Conservation (phyloP, 2,888 invertebrate genomes). For the Mythimna impura region DNA sequence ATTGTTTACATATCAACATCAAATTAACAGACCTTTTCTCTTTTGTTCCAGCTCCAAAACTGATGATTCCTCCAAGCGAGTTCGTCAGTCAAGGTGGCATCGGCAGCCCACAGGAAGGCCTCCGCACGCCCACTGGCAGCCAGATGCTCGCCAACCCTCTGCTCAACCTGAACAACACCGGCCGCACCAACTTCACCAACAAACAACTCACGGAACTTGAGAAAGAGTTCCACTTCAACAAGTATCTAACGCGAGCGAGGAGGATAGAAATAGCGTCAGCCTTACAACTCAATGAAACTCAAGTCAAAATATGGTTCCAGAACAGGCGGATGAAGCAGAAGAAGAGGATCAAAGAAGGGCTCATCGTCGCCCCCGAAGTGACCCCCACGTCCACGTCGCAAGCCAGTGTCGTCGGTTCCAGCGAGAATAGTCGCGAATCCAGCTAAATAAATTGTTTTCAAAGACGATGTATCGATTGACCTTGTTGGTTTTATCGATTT, state of each 20-base stretch:
- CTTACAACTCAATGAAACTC: conserved; percentile 98
- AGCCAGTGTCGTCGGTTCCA: conserved; percentile 88
- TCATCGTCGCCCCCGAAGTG: conserved; percentile 91
- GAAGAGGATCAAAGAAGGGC: conserved; percentile 98
- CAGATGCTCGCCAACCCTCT: conserved; percentile 87
- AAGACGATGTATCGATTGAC: conserved; percentile 63
- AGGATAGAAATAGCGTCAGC: conserved; percentile 99
- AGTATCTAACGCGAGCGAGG: conserved; percentile 98
- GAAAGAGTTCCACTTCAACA: conserved; percentile 99
- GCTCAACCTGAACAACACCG: conserved; percentile 94
- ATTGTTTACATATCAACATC: background rate
- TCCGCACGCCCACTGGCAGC: conserved; percentile 88
- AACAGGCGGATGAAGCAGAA: conserved; percentile 99
- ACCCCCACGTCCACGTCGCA: conserved; percentile 85
- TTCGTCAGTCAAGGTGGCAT: conserved; percentile 87
- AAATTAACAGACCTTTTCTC: conserved; percentile 17
- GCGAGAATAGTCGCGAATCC: conserved; percentile 94
- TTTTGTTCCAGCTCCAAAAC: conserved; percentile 91
- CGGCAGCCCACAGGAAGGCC: conserved; percentile 85
- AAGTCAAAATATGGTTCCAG: conserved; percentile 99
- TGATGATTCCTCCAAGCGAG: conserved; percentile 90
- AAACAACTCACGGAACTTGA: conserved; percentile 99
- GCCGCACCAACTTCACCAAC: conserved; percentile 99
- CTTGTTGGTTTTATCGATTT: conserved; percentile 49
- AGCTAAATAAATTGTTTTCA: conserved; percentile 79